Base-by-base conservation (phyloP, 92 coral and sea anemone species). In the Galaxea fascicularis region DNA sequence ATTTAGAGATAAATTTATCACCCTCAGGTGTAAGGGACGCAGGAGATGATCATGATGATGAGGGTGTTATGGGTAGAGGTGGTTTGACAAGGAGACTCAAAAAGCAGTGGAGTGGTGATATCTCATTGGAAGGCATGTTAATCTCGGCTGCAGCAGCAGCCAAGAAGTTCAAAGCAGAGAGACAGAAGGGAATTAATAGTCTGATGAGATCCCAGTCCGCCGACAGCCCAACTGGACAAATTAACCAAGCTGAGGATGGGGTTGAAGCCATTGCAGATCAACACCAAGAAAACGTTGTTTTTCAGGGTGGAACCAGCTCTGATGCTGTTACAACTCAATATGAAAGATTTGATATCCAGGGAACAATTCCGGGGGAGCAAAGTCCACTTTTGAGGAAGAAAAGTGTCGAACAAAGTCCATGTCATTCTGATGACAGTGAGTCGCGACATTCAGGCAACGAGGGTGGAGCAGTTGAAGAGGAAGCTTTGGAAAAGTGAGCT, bases 141-240 rank as follows among this genome's bases (percentile, higher is more conserved):
- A 76, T 94, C 44, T 78, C 98, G 15, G 98, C 92, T 4, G 98
- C 98, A 27, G 95, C 90, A 11, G 88, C 88, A 56, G 98, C 98
- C 51, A 92, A 94, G 76, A 89, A 78, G 30, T 91, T 91, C 80
- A 77, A 85, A 11, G 78, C 78, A 13, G 95, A 91, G 45, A 76
- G 92, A 47, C 86, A 85, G 26, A 83, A 73, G 22, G 87, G 81
- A 46, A 14, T 10, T 52, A 8, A 14, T 35, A 60, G 31, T 11
- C 65, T 74, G 49, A 45, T n/a, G 54, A 54, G 59, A 56, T 22
- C 70, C 0, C 77, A 58, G 28, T 82, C 86, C 3, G 27, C 78
- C 41, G 86, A 24, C 28, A 71, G n/a, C 56, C 25, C 85, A n/a
- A 65, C 16, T 59, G 82, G 47, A 24, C 21, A 41, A 30, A 60